phyloP scores from a whole-genome alignment of 30 jellyfish, hydroid and myxozoan species.

The Hydractinia symbiolongicarpus region DNA sequence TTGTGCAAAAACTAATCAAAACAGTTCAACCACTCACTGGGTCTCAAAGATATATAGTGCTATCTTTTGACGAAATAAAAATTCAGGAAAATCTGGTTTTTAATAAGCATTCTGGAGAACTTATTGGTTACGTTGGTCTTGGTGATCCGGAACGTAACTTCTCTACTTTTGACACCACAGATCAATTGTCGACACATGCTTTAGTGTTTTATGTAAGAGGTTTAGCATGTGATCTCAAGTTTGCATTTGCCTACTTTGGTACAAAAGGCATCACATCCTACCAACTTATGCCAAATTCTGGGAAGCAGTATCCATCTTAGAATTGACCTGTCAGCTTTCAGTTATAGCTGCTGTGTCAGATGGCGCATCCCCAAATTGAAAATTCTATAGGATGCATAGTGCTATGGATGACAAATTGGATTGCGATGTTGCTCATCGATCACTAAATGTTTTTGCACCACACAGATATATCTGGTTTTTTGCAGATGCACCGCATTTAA shows the following conservation, averaged over 20 bases:
- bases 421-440: too few species aligned
- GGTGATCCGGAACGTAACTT: slow-evolving; percentile 39
- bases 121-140: slow-evolving; percentile 36
- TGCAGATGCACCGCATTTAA: too few species aligned
- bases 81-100: slow-evolving; percentile 33
- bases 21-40: slow-evolving; percentile 16
- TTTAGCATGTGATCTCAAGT: slow-evolving; percentile 37
- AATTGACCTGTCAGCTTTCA: slow-evolving; percentile 17
- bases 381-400: slow-evolving; percentile 31
- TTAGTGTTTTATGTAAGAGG: slow-evolving; percentile 48
- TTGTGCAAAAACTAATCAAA: slow-evolving; percentile 22
- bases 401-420: slow-evolving; percentile 14
- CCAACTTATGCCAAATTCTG: slow-evolving; percentile 44
- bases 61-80: slow-evolving; percentile 47
- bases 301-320: slow-evolving; percentile 53
- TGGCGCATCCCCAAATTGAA: too few species aligned
- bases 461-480: slow-evolving; percentile 16
- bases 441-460: slow-evolving; percentile 31
- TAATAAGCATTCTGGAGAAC: slow-evolving; percentile 40
- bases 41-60: slow-evolving; percentile 36
- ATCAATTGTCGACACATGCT: slow-evolving; percentile 39
- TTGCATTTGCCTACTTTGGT: slow-evolving; percentile 45
- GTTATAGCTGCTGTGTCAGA: slow-evolving; percentile 47
- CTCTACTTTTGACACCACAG: slow-evolving; percentile 25
- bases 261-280: slow-evolving; percentile 30